Evolutionary conservation across 2,888 invertebrate species (phyloP), one percentile per base, ranked within the genome.

Genomic region (Drosophila silvestris): DNA sequence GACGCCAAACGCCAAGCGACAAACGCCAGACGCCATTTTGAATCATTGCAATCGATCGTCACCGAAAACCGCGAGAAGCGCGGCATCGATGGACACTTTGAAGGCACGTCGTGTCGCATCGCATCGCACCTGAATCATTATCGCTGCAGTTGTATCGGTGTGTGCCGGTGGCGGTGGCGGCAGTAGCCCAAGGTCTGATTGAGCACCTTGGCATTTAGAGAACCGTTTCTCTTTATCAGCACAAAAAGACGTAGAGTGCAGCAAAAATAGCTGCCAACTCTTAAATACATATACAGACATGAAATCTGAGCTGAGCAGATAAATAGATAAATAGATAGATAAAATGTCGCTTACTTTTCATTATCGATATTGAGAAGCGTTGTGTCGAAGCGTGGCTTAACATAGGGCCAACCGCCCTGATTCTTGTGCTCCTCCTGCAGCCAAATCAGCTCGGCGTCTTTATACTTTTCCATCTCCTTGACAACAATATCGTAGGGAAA

Each of bases 381-480:
- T 0, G 95, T 96, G 66, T 95, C 94, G 75, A 97, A 93, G 51
- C 97, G 94, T n/a, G 95, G 95, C 92, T 96, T 95, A 44, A 96
- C 95, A 89, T 96, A 97, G 0, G 93, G 91, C 96, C 96, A 97
- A 19, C 96, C 95, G 0, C 98, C 98, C 89, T 95, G 96, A 93
- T 98, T 98, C 93, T 96, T 97, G 92, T 97, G 98, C 92, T 98
- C 98, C 93, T 98, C 97, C 93, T 98, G 97, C 28, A 95, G 94
- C 96, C 96, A 97, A 77, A 94, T 93, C 32, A 97, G 92, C 82
- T 95, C 94, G 0, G 97, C 96, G 37, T 95, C 94, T 1, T 95
- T 94, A 92, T 96, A 97, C 84, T 94, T 94, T 75, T 94, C 93
- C 64, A 95, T 94, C 93, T 97, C 96, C 60, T 94, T 92, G 73